Percentiles rank a stretch among this genome's conserved stretches.
phyloP scores from a whole-genome alignment of 2,797 vertebrate species.

The Sebastes vulpes region DNA sequence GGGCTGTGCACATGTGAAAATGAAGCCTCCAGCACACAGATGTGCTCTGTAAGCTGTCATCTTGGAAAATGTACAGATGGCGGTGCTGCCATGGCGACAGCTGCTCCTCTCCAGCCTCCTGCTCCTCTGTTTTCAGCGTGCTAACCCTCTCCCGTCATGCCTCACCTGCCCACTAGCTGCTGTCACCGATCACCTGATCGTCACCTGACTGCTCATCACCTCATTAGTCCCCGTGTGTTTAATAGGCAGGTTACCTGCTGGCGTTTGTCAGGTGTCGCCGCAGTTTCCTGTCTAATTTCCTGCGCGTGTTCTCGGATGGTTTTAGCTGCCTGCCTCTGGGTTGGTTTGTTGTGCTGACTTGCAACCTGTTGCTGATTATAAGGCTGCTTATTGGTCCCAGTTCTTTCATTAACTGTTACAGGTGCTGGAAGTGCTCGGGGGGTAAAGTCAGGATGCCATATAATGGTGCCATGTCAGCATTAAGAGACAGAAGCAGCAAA shows the following conservation, averaged over 20 bases:
- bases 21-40: not conserved
- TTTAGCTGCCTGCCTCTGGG: not conserved
- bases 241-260: not conserved
- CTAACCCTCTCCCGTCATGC: not conserved
- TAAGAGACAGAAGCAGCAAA: not conserved
- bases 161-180: conserved; percentile 13
- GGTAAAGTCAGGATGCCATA: not conserved
- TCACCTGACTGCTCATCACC: not conserved
- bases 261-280: conserved; percentile 1
- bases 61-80: not conserved
- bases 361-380: conserved; percentile 17
- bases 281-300: not conserved
- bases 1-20: not conserved
- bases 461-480: not conserved
- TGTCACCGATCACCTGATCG: not conserved
- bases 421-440: not conserved
- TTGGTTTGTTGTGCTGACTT: conserved; percentile 9
- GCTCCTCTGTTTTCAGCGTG: not conserved
- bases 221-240: not conserved
- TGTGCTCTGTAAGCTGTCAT: conserved; percentile 4
- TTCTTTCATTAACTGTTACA: not conserved
- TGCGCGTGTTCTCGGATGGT: not conserved
- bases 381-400: not conserved
- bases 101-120: not conserved
- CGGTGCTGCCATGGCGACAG: conserved; percentile 15